Evolutionary conservation across 2,888 invertebrate species (phyloP), one percentile per base, ranked within the genome.

Genomic region (Linyphia triangularis): DNA sequence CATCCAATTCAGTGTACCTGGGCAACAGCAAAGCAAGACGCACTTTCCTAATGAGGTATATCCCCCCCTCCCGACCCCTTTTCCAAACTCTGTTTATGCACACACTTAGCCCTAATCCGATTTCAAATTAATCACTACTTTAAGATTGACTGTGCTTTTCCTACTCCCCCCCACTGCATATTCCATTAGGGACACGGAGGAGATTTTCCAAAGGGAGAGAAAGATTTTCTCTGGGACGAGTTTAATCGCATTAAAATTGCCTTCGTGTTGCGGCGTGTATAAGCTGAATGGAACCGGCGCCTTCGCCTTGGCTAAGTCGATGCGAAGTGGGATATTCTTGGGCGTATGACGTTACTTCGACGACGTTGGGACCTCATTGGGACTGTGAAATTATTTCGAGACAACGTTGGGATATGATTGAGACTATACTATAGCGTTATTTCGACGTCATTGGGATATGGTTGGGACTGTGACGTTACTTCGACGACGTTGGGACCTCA

Each of bases 81-180:
- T n/a, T 13, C 16, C 4, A 16, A 40, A 40, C 33, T 51, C 70
- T 73, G 75, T 73, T 67, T 79, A 86, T 79, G 65, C 85, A 79
- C 85, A 86, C 79, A 79, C 79, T 79, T 72, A 79, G 79, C 63
- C 26, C 43, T 88, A 88, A 88, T 88, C 86, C 86, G 86, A 88
- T 88, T 88, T 88, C 81, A 81, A 88, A 88, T 88, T 88, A 88
- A 88, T 88, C 86, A 88, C 86, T 81, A 81, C 81, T 79, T 88
- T 88, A 79, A 86, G 85, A 86, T 86, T 86, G 85, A 79, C 79
- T 79, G 65, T 70, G 85, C 85, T 85, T 85, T 85, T 9, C 69
- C 69, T 13, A 13, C 10, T 7, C 72, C 24, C 51, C 72, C 24
- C 10, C 82, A 30, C 70, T 63, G 78, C 70, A 78, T 78, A 61